Evolutionary conservation across 2,888 invertebrate species (phyloP), one percentile per base, ranked within the genome.

Genomic region (Hirtodrosophila confusa): DNA sequence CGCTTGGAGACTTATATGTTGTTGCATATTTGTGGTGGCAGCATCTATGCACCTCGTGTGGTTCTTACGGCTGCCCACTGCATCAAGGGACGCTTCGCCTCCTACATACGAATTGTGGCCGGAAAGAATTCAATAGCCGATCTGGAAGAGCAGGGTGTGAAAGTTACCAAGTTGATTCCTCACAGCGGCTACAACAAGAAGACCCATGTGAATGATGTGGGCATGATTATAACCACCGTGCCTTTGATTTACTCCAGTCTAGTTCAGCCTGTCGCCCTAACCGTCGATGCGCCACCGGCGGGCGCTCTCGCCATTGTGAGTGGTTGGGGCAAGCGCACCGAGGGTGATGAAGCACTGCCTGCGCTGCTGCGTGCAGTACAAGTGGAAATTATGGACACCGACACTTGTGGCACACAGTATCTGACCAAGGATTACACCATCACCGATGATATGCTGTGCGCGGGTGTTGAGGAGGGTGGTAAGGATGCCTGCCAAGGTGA

Each of bases 191-290:
- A 86, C 51, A 84, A 79, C 36, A 82, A 89, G 47, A 84, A 80
- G 40, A 84, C 88, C 0, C 93, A 93, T 90, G 93, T 94, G 57
- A 93, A 92, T 68, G 94, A 94, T 57, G 90, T 94, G 4, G 94
- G 93, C 0, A 71, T 94, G 1, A 86, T 94, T 8, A 93, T 93
- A 88, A 90, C 94, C 3, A 68, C 90, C 0, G 91, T 88, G 3
- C 90, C 92, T 0, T 79, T 94, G 44, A 73, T 76, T 3, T 93
- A 92, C 57, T 91, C 83, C 43, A 80, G 90, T 0, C 83, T 75
- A 0, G 91, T 93, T 0, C 90, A 91, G 27, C 90, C 92, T 0
- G 92, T 94, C 17, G 62, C 77, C 0, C 48, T 90, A 69, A 87
- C 88, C 3, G 80, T 83, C 10, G 67, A 80, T 4, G 11, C 31